phyloP scores from a whole-genome alignment of 2,888 invertebrate species.

The Mermis nigrescens region DNA sequence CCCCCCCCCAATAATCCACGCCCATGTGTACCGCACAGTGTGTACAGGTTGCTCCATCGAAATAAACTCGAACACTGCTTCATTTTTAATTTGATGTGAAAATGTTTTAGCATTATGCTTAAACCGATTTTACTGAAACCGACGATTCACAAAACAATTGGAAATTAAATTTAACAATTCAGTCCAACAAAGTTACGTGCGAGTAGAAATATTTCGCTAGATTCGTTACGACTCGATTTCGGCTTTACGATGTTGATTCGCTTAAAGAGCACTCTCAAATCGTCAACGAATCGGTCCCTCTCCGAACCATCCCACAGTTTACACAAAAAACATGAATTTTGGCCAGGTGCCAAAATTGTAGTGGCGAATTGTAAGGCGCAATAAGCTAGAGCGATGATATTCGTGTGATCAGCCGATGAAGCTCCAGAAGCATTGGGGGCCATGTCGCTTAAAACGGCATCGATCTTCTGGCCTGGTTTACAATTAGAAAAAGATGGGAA shows the following conservation, averaged over 20 bases:
- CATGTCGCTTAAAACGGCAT: conserved; percentile 30
- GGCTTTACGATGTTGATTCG: conserved; percentile 26
- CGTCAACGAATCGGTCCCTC: conserved; percentile 18
- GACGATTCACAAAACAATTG: too few relatives aligned
- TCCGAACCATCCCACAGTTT: conserved; percentile 28
- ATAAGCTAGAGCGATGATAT: conserved; percentile 22
- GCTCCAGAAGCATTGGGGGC: conserved; percentile 29
- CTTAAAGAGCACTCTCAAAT: conserved; percentile 20
- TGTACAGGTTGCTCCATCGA: too few relatives aligned
- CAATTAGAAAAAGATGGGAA: too few relatives aligned
- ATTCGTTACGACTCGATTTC: conserved; percentile 25
- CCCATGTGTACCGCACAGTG: too few relatives aligned
- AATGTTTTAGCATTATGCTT: too few relatives aligned
- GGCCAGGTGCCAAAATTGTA: conserved; percentile 10
- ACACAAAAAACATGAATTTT: conserved; percentile 21
- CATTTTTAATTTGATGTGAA: too few relatives aligned
- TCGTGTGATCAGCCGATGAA: conserved; percentile 20
- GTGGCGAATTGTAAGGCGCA: conserved; percentile 18
- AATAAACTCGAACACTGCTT: too few relatives aligned
- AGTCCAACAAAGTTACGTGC: conserved; percentile 12
- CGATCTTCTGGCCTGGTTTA: conserved; percentile 18
- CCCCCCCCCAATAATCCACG: too few relatives aligned
- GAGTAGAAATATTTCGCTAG: conserved; percentile 27
- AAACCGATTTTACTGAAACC: too few relatives aligned
- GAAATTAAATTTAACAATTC: background rate